Evolutionary conservation across 2,797 vertebrate genomes (phyloP), one percentile per base, ranked within the genome.

Genomic region (Neoniphon sammara): DNA sequence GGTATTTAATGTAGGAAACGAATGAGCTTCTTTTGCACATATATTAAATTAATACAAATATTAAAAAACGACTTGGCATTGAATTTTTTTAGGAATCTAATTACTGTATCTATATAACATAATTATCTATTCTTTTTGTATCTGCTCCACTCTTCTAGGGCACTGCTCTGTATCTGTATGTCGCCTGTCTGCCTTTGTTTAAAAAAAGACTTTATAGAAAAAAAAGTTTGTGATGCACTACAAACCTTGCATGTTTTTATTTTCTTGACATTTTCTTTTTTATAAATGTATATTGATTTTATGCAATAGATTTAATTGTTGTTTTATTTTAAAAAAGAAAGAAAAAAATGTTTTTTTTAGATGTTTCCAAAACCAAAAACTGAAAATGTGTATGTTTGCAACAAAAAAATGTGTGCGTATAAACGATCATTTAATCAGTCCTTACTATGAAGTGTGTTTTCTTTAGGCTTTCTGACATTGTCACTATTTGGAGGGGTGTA

Each of bases 11-110:
- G 90, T 90, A 68, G 50, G 75, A 85, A 78, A 87, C 62, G 67
- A 88, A 88, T 56, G 74, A 87, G 90, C 89, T 91, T 90, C 83
- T 90, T 92, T 93, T 93, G 91, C 91, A 93, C 91, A 93, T 84
- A 27, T 54, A 58, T 68, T 34, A 76, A 86, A 87, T 90, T 80
- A 86, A 86, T 77, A 74, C 21, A 39, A 85, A 81, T 74, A 78
- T 73, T 47, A 64, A 15, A 73, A 68, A 61, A 78, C 47, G 58
- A 83, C 77, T 85, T 73, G 64, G 78, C 80, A 50, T 83, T 81
- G 57, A 20, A 17, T 73, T 75, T 73, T 70, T 84, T 75, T 82
- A 68, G 60, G 42, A 62, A 27, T 66, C 20, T 30, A 68, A 63
- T 70, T 47, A 78, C 70, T 85, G 80, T 85, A 72, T 73, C 65